A percentile compares a stretch with the other conserved stretches of the same genome.
phyloP scores from a whole-genome alignment of 2,113 vertebrate species.

The Pavo muticus region DNA sequence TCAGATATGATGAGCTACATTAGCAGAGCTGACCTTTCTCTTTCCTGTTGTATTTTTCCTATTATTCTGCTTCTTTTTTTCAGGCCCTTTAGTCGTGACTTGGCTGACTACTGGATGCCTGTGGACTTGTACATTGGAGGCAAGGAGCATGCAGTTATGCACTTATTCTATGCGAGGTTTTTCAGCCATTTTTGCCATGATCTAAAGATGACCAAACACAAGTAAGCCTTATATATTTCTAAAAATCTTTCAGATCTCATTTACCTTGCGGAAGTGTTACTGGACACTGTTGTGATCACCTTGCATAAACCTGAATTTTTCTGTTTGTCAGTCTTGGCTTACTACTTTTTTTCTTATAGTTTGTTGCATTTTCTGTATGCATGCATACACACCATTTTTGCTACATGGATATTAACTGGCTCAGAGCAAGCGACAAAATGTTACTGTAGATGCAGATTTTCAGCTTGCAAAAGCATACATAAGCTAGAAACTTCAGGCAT shows the following conservation, averaged over 20 bases:
- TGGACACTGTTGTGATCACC: not conserved
- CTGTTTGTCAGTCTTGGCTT: not conserved
- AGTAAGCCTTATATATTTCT: slow-evolving; percentile 74
- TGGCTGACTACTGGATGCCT: slow-evolving; percentile 93
- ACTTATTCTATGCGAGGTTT: slow-evolving; percentile 95
- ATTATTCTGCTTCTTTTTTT: slow-evolving; percentile 7
- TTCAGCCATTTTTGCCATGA: slow-evolving; percentile 92
- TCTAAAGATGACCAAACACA: slow-evolving; percentile 88
- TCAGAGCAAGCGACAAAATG: not conserved
- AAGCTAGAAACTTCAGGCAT: not conserved
- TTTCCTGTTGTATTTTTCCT: not conserved
- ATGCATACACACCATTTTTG: not conserved
- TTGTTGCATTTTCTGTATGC: not conserved
- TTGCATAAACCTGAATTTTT: not conserved
- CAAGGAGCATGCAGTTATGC: slow-evolving; percentile 98
- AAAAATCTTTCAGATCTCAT: not conserved
- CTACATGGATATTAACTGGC: not conserved
- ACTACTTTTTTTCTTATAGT: not conserved
- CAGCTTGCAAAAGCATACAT: not conserved
- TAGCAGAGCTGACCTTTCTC: not conserved
- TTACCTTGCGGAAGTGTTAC: not conserved
- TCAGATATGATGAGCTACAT: not conserved
- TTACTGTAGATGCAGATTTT: not conserved
- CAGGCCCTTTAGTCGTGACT: slow-evolving; percentile 86
- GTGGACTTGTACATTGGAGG: slow-evolving; percentile 96